These are phyloP conservation scores for Zosterops lateralis DNA, from an alignment of 2,113 vertebrate species.

Conservation along the genomic window DNA sequence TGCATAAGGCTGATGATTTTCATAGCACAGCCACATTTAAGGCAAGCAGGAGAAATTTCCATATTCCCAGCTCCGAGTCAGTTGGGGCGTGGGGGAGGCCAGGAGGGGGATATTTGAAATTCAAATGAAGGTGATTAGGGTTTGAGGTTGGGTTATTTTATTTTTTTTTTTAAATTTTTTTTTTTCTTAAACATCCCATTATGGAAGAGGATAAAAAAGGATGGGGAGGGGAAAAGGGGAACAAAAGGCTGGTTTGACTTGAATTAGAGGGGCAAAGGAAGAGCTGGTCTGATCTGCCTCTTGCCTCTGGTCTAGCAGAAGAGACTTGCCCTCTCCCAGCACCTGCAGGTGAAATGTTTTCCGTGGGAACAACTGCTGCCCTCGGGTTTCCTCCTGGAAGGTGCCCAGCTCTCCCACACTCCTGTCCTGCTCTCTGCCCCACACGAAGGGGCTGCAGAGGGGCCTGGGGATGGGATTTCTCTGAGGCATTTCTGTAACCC, in stretches of 20 bases:
- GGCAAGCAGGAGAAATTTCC: constrained; percentile 83
- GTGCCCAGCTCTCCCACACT: constrained; percentile 43
- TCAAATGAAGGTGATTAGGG: constrained; percentile 87
- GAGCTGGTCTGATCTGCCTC: constrained; percentile 59
- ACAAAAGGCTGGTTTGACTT: constrained; percentile 65
- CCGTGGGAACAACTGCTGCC: constrained; percentile 62
- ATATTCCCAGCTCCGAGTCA: constrained; percentile 81
- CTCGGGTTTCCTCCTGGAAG: constrained; percentile 42
- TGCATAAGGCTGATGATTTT: constrained; percentile 92
- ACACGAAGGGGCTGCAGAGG: not conserved
- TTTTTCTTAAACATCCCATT: constrained; percentile 63
- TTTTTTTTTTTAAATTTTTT: not conserved
- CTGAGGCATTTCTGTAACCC: not conserved
- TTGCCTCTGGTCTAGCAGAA: constrained; percentile 62
- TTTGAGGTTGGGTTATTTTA: constrained; percentile 62
- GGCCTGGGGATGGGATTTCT: not conserved
- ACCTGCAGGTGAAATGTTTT: constrained; percentile 61
- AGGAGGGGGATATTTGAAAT: constrained; percentile 86
- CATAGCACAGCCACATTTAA: constrained; percentile 87
- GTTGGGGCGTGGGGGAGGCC: constrained; percentile 69
- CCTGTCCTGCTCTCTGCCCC: not conserved
- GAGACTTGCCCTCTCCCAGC: constrained; percentile 58
- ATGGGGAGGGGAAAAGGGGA: constrained; percentile 48
- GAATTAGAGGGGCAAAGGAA: constrained; percentile 61
- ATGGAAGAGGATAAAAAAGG: constrained; percentile 73